These are phyloP conservation scores for Tokudaia muenninki DNA, from an alignment of 2,797 vertebrate genomes.

Conservation along the genomic window DNA sequence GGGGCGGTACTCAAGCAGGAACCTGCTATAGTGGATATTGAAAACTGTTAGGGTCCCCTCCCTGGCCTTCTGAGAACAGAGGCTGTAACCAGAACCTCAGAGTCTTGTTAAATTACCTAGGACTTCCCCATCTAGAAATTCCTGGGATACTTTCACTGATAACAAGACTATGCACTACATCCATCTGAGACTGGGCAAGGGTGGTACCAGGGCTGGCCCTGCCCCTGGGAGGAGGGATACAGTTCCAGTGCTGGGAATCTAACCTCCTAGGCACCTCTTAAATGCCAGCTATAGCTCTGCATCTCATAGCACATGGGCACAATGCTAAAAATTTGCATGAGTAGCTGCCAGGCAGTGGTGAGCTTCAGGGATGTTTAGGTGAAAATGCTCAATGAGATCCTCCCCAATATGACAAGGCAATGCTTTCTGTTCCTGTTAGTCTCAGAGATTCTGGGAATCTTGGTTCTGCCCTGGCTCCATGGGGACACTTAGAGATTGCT, in stretches of 20 bases:
- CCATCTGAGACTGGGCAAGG: background rate
- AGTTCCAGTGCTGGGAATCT: background rate
- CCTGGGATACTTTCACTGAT: constrained; percentile 50
- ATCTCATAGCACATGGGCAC: background rate
- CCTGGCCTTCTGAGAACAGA: background rate
- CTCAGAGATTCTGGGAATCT: background rate
- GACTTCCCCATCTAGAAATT: constrained; percentile 60
- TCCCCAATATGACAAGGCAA: background rate
- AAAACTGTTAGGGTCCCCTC: background rate
- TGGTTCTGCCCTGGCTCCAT: fast-evolving
- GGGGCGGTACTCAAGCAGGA: background rate
- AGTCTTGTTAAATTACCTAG: background rate
- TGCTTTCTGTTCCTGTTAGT: background rate
- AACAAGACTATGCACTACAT: background rate
- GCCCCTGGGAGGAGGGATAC: background rate
- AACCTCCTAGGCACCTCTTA: background rate
- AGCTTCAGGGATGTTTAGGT: background rate
- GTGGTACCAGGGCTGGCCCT: background rate
- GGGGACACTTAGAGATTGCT: background rate
- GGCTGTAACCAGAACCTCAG: background rate
- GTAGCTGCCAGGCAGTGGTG: background rate
- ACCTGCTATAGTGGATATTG: background rate
- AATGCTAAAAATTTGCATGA: background rate
- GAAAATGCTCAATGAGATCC: background rate
- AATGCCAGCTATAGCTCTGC: background rate